Evolutionary conservation across 2,113 vertebrate species (phyloP).

Genomic region (Grantiella picta): DNA sequence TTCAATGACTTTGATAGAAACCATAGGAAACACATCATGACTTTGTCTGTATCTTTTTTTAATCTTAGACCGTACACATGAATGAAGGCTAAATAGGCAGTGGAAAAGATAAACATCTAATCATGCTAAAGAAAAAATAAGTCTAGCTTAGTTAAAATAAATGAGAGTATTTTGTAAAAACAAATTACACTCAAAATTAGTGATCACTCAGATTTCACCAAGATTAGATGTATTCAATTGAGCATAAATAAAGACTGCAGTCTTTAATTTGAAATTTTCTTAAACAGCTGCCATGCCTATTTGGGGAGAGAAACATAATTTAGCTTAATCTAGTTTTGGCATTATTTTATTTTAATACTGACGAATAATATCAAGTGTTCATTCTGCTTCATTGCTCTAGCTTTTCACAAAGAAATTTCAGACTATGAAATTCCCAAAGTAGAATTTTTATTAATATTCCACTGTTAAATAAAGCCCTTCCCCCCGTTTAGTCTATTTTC

Average conservation of each 20-base stretch:
- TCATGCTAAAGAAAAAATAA: not conserved
- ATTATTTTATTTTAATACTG: not conserved
- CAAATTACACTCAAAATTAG: not conserved
- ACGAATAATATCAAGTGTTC: not conserved
- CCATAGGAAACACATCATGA: rapidly evolving
- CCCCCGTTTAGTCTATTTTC: not conserved
- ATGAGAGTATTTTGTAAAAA: not conserved
- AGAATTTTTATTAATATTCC: not conserved
- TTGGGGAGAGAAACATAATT: not conserved
- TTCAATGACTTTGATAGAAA: not conserved
- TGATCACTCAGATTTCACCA: not conserved
- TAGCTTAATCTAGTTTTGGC: not conserved
- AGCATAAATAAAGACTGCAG: not conserved
- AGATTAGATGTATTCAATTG: not conserved
- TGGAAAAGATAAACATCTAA: not conserved
- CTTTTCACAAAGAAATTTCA: not conserved
- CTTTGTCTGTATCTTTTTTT: not conserved
- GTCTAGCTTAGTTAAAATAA: not conserved
- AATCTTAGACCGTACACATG: not conserved
- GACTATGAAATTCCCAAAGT: not conserved
- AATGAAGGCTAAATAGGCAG: not conserved
- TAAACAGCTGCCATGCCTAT: not conserved
- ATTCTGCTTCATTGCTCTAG: not conserved
- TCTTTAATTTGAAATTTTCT: not conserved
- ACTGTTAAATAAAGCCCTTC: not conserved